A percentile compares a stretch with the other conserved stretches of the same genome.
These are phyloP conservation scores for Cheiracanthium punctorium DNA, from an alignment of 2,888 invertebrate species.

Conservation along the genomic window DNA sequence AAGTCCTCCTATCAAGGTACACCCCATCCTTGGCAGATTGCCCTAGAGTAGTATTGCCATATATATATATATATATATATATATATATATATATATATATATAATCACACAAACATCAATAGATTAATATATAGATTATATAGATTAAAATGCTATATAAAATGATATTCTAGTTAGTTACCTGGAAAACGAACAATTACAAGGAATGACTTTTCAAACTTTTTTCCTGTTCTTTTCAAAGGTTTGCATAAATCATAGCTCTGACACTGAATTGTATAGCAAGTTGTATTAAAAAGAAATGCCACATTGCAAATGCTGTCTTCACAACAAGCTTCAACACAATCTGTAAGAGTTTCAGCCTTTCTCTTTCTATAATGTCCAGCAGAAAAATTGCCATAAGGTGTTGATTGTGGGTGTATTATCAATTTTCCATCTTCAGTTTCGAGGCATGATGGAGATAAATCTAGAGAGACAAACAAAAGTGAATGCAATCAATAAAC, in stretches of 20 bases:
- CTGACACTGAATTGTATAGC: slow-evolving; percentile 78
- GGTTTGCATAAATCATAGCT: slow-evolving; percentile 71
- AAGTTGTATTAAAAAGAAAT: slow-evolving; percentile 84
- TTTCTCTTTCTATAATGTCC: slow-evolving; percentile 50
- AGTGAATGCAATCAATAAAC: no score
- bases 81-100: no score
- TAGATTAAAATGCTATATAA: no score
- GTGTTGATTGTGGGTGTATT: slow-evolving; percentile 52
- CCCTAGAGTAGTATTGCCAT: no score
- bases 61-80: no score
- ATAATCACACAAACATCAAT: no score
- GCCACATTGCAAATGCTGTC: slow-evolving; percentile 85
- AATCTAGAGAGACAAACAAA: neutral
- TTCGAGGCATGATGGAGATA: neutral
- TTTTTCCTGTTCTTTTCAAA: slow-evolving; percentile 69
- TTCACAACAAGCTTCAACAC: slow-evolving; percentile 83
- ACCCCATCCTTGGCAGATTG: no score
- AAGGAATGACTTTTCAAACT: slow-evolving; percentile 71
- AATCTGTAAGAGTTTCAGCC: slow-evolving; percentile 76
- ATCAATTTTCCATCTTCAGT: slow-evolving; percentile 3
- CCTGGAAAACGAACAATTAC: slow-evolving; percentile 69
- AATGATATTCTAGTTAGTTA: slow-evolving; percentile 30
- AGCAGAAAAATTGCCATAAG: slow-evolving; percentile 62
- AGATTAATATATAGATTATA: no score
- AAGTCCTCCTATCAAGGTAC: no score